These are phyloP conservation scores for Hydraecia micacea DNA, from an alignment of 2,888 invertebrate genomes.

Conservation along the genomic window DNA sequence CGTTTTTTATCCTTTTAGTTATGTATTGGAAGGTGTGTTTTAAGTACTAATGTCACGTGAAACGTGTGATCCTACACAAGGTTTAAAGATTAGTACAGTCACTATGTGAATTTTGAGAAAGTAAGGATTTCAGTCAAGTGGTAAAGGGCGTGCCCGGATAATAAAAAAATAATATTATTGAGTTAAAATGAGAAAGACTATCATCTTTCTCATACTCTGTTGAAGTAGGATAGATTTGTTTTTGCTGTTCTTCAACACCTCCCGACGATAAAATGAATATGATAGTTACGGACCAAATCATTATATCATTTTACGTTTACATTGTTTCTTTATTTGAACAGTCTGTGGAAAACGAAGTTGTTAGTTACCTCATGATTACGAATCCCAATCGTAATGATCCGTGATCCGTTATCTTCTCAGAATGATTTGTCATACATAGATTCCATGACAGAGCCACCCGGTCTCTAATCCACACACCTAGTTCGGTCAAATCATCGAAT, in stretches of 20 bases:
- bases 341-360: not conserved
- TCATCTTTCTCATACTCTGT: too few relatives aligned
- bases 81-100: not conserved
- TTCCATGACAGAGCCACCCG: not conserved
- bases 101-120: too few relatives aligned
- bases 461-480: conserved; percentile 1
- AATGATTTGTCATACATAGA: conserved; percentile 33
- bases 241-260: not conserved
- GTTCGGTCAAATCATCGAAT: conserved; percentile 8
- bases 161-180: too few relatives aligned
- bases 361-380: not conserved
- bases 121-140: too few relatives aligned
- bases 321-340: not conserved
- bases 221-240: not conserved
- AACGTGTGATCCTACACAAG: not conserved
- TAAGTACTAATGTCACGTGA: not conserved
- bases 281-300: not conserved
- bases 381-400: not conserved
- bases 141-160: too few relatives aligned
- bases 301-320: not conserved
- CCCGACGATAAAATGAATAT: too few relatives aligned
- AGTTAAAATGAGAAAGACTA: too few relatives aligned
- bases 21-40: not conserved
- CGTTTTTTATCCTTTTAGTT: too few relatives aligned
- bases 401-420: conserved; percentile 8